phyloP scores from a whole-genome alignment of 1,140 invertebrate species.

The Streblospio benedicti region DNA sequence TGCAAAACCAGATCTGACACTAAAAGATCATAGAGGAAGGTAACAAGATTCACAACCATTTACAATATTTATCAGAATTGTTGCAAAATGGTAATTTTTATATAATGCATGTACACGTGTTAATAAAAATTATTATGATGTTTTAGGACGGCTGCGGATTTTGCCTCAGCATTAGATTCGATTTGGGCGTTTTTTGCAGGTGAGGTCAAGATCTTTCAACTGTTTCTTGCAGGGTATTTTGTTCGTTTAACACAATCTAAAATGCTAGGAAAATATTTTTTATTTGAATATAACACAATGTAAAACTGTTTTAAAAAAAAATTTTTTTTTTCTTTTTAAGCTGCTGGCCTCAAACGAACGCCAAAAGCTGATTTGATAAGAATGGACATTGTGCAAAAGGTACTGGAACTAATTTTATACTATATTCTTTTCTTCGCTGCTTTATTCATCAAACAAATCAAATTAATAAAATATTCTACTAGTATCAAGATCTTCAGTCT shows the following conservation, averaged over 20 bases:
- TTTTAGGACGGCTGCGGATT: constrained; percentile 37
- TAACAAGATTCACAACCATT: constrained; percentile 14
- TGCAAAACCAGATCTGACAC: constrained; percentile 29
- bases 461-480: no score
- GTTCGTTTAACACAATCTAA: not conserved
- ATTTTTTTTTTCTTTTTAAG: constrained; percentile 19
- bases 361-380: constrained; percentile 32
- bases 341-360: constrained; percentile 36
- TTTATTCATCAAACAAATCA: no score
- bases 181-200: constrained; percentile 44
- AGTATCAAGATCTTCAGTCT: no score
- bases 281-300: not conserved
- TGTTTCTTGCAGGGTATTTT: not conserved
- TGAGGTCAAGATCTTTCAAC: constrained; percentile 12
- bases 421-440: no score
- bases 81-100: not conserved
- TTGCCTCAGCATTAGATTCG: constrained; percentile 41
- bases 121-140: not conserved
- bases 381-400: constrained; percentile 40
- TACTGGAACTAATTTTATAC: constrained; percentile 16
- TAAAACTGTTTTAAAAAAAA: not conserved
- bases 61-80: not conserved
- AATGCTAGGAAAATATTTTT: not conserved
- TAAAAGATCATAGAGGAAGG: constrained; percentile 35
- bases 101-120: not conserved